phyloP scores from a whole-genome alignment of 2,888 invertebrate species.

The Caenorhabditis angaria region DNA sequence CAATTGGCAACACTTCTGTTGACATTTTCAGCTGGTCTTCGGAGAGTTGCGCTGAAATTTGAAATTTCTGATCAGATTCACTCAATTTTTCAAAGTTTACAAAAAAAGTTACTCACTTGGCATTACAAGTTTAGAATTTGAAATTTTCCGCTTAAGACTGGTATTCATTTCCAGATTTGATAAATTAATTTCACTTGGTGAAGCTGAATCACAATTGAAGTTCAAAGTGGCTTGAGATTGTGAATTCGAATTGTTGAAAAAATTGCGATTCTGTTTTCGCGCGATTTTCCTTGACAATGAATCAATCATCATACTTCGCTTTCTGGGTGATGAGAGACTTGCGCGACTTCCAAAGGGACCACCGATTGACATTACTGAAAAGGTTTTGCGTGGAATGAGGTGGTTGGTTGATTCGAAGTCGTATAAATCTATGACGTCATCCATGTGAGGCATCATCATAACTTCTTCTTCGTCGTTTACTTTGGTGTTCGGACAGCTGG shows the following conservation, averaged over 20 bases:
- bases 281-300: slow-evolving; percentile 25
- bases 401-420: slow-evolving; percentile 39
- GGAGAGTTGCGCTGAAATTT: slow-evolving; percentile 14
- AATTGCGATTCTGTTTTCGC: slow-evolving; percentile 24
- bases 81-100: background rate
- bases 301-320: slow-evolving; percentile 43
- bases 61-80: background rate
- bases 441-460: slow-evolving; percentile 49
- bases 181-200: slow-evolving; percentile 40
- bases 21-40: slow-evolving; percentile 36
- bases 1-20: slow-evolving; percentile 33
- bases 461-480: slow-evolving; percentile 34
- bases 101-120: slow-evolving; percentile 13
- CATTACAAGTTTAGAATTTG: slow-evolving; percentile 18
- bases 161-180: slow-evolving; percentile 38
- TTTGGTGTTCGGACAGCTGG: slow-evolving; percentile 22
- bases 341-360: slow-evolving; percentile 38
- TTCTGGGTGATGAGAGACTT: slow-evolving; percentile 29
- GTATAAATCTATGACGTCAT: slow-evolving; percentile 40
- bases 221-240: slow-evolving; percentile 31
- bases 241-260: background rate
- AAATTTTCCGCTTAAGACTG: slow-evolving; percentile 26
- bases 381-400: slow-evolving; percentile 41
- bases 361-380: slow-evolving; percentile 40
- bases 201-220: slow-evolving; percentile 34